These are phyloP conservation scores for Micoletzkya japonica DNA, from an alignment of 2,888 invertebrate genomes.

Conservation along the genomic window DNA sequence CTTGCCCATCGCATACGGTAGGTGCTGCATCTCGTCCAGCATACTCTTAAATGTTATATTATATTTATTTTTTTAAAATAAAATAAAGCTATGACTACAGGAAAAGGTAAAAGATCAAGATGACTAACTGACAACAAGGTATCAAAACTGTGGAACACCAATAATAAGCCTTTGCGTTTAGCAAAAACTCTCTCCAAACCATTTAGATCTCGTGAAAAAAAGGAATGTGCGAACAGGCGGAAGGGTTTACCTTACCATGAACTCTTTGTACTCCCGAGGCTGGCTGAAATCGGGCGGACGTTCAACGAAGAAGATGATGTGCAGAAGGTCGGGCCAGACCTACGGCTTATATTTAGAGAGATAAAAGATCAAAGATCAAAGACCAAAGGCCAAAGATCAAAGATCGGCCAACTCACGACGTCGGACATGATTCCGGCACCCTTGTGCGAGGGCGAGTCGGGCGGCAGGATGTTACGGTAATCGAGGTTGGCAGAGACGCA, in stretches of 20 bases:
- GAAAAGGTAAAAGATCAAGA: neutral
- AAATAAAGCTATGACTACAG: too few relatives aligned
- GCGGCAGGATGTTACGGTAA: slow-evolving; percentile 34
- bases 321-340: slow-evolving; percentile 49
- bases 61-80: too few relatives aligned
- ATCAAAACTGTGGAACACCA: neutral
- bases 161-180: too few relatives aligned
- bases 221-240: too few relatives aligned
- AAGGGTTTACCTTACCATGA: slow-evolving; percentile 24
- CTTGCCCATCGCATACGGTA: slow-evolving; percentile 25
- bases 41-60: slow-evolving; percentile 16
- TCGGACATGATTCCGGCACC: slow-evolving; percentile 47
- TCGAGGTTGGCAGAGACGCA: slow-evolving; percentile 13
- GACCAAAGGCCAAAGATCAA: neutral
- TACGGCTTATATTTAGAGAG: neutral
- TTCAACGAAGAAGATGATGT: slow-evolving; percentile 45
- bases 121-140: neutral
- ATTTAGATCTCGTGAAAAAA: too few relatives aligned
- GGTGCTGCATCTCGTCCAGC: slow-evolving; percentile 10
- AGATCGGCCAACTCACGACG: slow-evolving; percentile 28
- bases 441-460: slow-evolving; percentile 32
- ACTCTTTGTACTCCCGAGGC: slow-evolving; percentile 32
- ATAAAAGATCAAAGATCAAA: neutral
- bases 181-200: too few relatives aligned
- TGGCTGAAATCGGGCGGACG: slow-evolving; percentile 40